phyloP scores from a whole-genome alignment of 2,888 invertebrate genomes.

The Gordius sp. region DNA sequence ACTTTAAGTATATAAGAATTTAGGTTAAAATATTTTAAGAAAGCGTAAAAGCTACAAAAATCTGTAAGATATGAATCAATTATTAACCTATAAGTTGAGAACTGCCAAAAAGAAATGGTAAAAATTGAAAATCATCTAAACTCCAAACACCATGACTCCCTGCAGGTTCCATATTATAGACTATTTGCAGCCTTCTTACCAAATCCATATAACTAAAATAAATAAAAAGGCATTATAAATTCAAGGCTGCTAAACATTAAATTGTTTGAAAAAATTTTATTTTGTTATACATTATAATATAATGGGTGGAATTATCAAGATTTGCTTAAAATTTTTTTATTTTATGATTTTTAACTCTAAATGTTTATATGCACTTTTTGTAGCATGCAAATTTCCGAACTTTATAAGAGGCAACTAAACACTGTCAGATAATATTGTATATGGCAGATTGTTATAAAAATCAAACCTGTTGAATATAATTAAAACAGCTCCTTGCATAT shows the following conservation, averaged over 20 bases:
- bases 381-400: too few relatives aligned
- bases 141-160: conserved; percentile 98
- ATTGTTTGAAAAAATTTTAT: neutral
- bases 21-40: conserved; percentile 14
- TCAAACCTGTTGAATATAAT: conserved; percentile 43
- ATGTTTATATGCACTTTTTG: too few relatives aligned
- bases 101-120: conserved; percentile 97
- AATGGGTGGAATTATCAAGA: too few relatives aligned
- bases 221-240: conserved; percentile 6
- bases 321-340: too few relatives aligned
- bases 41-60: conserved; percentile 19
- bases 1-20: too few relatives aligned
- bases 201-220: conserved; percentile 48
- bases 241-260: too few relatives aligned
- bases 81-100: conserved; percentile 55
- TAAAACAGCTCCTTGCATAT: conserved; percentile 50
- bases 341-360: too few relatives aligned
- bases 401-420: too few relatives aligned
- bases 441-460: neutral
- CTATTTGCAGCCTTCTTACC: conserved; percentile 54
- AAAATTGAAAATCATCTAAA: conserved; percentile 88
- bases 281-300: too few relatives aligned
- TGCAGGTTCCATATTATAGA: conserved; percentile 92
- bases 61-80: conserved; percentile 13
- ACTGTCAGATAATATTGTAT: too few relatives aligned